phyloP scores from a whole-genome alignment of 2,888 invertebrate species.

The Leptopilina drosophilae region DNA sequence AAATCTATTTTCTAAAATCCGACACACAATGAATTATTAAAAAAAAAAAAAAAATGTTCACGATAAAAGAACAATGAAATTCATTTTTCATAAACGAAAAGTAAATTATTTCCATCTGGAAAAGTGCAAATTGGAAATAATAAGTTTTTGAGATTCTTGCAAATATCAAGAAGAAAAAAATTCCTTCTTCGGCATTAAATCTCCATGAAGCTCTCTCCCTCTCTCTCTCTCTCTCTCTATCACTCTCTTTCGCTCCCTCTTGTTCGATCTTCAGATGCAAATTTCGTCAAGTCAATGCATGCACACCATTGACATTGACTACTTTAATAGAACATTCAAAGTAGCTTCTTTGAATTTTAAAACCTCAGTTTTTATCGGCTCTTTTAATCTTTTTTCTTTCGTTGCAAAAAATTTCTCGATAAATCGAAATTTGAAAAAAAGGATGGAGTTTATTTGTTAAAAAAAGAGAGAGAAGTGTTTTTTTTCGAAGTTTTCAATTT shows the following conservation, averaged over 20 bases:
- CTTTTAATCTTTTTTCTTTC: not conserved
- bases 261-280: slow-evolving; percentile 28
- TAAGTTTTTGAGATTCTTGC: too few relatives aligned
- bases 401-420: not conserved
- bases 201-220: not conserved
- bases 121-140: too few relatives aligned
- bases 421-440: not conserved
- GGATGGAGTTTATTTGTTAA: too few relatives aligned
- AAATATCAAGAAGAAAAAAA: slow-evolving; percentile 9
- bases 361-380: not conserved
- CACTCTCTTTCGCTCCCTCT: not conserved
- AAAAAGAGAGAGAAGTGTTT: too few relatives aligned
- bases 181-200: slow-evolving; percentile 27
- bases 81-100: too few relatives aligned
- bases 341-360: slow-evolving; percentile 34
- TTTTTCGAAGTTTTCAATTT: too few relatives aligned
- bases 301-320: slow-evolving; percentile 13
- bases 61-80: too few relatives aligned
- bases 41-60: too few relatives aligned
- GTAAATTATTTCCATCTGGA: too few relatives aligned
- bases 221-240: too few relatives aligned
- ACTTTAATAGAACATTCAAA: slow-evolving; percentile 19
- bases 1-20: too few relatives aligned
- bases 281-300: slow-evolving; percentile 14
- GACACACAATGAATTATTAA: too few relatives aligned